These are phyloP conservation scores for Colletes gigas DNA, from an alignment of 1,140 invertebrate species.

Conservation along the genomic window DNA sequence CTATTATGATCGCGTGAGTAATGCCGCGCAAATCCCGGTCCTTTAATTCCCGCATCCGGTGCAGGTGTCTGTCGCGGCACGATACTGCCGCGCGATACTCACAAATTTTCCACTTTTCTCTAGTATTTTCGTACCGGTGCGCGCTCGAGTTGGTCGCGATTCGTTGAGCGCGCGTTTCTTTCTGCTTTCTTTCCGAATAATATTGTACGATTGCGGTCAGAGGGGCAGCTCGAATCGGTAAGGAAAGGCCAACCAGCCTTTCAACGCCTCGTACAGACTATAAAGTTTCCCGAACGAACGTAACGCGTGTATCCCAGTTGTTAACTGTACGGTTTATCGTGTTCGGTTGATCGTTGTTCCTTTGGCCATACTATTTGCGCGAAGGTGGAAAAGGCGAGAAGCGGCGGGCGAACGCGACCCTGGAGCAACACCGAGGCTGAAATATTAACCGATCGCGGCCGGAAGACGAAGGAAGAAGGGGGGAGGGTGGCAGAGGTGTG, in stretches of 20 bases:
- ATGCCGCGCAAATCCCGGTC: constrained; percentile 59
- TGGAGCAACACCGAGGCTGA: neutral
- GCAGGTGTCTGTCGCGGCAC: constrained; percentile 57
- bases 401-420: neutral
- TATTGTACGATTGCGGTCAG: too few relatives aligned
- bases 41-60: constrained; percentile 61
- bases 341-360: neutral
- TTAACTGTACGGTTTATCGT: neutral
- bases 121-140: constrained; percentile 31
- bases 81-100: constrained; percentile 52
- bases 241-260: too few relatives aligned
- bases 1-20: constrained; percentile 62
- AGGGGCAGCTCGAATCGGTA: neutral
- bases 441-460: constrained; percentile 31
- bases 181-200: too few relatives aligned
- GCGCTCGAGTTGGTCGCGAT: neutral
- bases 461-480: neutral
- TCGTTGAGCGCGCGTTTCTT: neutral
- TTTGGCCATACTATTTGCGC: neutral
- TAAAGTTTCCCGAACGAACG: too few relatives aligned
- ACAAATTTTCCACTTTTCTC: constrained; percentile 55
- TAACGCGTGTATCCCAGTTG: too few relatives aligned
- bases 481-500: constrained; percentile 16
- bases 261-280: too few relatives aligned
- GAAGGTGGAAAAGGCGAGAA: neutral